A percentile compares a stretch with the other conserved stretches of the same genome.
Conservation (phyloP, 2,797 vertebrate genomes). For the Notoglanidium macrostoma region DNA sequence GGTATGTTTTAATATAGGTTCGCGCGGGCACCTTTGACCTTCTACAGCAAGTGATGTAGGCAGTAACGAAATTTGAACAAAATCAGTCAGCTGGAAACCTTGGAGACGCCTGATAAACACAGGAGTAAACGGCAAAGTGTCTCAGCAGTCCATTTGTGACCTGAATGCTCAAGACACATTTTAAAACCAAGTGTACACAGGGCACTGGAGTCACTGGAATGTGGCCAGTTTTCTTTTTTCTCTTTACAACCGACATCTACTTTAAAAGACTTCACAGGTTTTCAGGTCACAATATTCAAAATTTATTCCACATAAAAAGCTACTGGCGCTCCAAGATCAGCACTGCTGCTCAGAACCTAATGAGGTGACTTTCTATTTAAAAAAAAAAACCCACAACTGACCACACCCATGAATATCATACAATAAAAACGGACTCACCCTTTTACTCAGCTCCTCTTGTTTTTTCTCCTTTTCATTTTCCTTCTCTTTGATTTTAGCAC, state of each 20-base stretch:
- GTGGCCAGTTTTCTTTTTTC: neutral
- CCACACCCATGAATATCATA: neutral
- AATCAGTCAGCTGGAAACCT: too few relatives aligned
- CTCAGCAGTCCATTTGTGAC: too few relatives aligned
- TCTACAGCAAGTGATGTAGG: too few relatives aligned
- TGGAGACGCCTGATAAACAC: too few relatives aligned
- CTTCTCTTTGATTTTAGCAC: conserved; percentile 95
- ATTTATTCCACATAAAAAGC: neutral
- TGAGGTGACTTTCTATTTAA: neutral
- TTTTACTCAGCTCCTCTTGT: conserved; percentile 78
- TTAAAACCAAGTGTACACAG: too few relatives aligned
- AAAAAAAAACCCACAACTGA: neutral
- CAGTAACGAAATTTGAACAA: too few relatives aligned
- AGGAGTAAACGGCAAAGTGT: too few relatives aligned
- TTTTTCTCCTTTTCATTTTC: conserved; percentile 87
- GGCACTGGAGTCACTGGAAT: neutral
- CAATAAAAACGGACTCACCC: conserved; percentile 68
- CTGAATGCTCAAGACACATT: too few relatives aligned
- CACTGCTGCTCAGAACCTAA: neutral
- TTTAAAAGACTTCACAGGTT: neutral
- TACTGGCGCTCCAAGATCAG: neutral
- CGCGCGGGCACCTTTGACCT: too few relatives aligned
- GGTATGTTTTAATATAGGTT: too few relatives aligned
- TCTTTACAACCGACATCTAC: neutral
- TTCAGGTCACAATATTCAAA: neutral